phyloP scores from a whole-genome alignment of 2,797 vertebrate genomes.

The Chelon labrosus region DNA sequence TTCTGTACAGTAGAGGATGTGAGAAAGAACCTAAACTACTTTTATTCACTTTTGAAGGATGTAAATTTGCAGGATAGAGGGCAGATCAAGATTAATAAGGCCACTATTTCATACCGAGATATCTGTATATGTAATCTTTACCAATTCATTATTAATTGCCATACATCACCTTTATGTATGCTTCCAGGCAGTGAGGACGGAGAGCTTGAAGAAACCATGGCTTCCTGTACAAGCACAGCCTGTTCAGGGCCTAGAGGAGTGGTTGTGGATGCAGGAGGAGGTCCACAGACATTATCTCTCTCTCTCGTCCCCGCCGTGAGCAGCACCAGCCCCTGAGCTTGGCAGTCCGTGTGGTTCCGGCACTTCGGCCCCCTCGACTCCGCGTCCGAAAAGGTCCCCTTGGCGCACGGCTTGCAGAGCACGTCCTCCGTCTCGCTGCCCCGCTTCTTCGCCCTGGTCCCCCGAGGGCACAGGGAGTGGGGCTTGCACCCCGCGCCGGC shows the following conservation, averaged over 20 bases:
- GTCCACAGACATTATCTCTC: slow-evolving; percentile 90
- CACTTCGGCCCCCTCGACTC: slow-evolving; percentile 89
- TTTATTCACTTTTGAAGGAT: not conserved
- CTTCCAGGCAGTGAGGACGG: slow-evolving; percentile 34
- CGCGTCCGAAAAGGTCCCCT: slow-evolving; percentile 91
- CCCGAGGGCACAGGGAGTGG: slow-evolving; percentile 88
- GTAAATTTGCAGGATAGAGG: not conserved
- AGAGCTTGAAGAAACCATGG: slow-evolving; percentile 41
- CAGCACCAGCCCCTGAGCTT: slow-evolving; percentile 86
- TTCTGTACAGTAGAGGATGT: not conserved
- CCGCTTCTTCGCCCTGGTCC: slow-evolving; percentile 90
- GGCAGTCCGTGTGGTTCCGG: slow-evolving; percentile 90
- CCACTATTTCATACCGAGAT: not conserved
- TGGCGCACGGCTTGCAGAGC: slow-evolving; percentile 90
- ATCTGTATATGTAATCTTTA: not conserved
- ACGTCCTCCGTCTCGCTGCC: slow-evolving; percentile 91
- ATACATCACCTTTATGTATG: slow-evolving; percentile 68
- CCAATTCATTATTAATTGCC: too few relatives aligned
- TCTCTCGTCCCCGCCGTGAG: slow-evolving; percentile 87
- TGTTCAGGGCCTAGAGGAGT: slow-evolving; percentile 16
- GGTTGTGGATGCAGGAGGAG: slow-evolving; percentile 59
- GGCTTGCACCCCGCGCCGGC: slow-evolving; percentile 80
- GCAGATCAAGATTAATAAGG: not conserved
- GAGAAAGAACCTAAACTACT: too few relatives aligned
- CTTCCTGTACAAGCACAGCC: slow-evolving; percentile 39